phyloP scores from a whole-genome alignment of 1,140 invertebrate species.

The Drosophila bipectinata region DNA sequence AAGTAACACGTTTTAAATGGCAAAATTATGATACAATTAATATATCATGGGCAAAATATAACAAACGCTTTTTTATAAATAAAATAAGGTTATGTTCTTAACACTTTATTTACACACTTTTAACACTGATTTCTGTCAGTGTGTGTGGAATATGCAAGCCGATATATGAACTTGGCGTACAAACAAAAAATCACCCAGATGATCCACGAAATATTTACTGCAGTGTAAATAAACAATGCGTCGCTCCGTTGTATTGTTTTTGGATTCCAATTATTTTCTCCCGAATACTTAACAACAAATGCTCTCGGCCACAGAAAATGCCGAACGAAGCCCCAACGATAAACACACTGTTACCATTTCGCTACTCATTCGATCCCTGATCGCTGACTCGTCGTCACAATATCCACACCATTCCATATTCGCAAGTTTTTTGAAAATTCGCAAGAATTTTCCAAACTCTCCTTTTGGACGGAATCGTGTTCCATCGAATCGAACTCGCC shows the following conservation, averaged over 20 bases:
- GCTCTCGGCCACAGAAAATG: constrained; percentile 42
- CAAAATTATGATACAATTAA: no score
- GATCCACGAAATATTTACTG: constrained; percentile 39
- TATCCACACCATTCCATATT: constrained; percentile 24
- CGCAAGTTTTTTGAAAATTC: background rate
- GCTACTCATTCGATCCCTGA: constrained; percentile 51
- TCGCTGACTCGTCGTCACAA: constrained; percentile 36
- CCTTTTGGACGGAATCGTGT: background rate
- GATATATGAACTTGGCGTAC: constrained; percentile 25
- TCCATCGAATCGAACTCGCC: constrained; percentile 2
- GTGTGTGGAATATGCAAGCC: constrained; percentile 1
- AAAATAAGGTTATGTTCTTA: no score
- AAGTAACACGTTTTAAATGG: no score
- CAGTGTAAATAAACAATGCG: constrained; percentile 43
- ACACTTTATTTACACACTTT: no score
- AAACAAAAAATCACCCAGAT: background rate
- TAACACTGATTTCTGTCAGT: constrained; percentile 5
- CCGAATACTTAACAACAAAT: constrained; percentile 60
- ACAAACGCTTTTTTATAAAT: no score
- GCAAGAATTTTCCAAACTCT: background rate
- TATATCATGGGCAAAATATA: no score
- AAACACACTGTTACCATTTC: constrained; percentile 27
- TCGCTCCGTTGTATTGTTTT: constrained; percentile 30
- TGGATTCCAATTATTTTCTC: constrained; percentile 24
- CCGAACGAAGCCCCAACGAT: constrained; percentile 22